A percentile compares a stretch with the other conserved stretches of the same genome.
Evolutionary conservation across 1,140 invertebrate species (phyloP).

Genomic region (Megalopta genalis): DNA sequence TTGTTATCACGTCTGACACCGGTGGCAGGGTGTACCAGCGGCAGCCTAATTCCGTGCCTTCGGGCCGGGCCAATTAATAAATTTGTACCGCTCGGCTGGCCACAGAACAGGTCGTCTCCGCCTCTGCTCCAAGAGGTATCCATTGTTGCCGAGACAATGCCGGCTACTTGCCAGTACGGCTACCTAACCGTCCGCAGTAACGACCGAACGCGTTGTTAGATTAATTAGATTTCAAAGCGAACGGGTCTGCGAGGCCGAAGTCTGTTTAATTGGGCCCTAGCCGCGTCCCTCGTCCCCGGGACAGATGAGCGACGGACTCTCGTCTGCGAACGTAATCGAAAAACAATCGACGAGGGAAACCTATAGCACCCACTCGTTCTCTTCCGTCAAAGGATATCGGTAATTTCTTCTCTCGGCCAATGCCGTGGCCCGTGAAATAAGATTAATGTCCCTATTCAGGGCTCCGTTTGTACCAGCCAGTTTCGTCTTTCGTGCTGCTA

Average conservation of each 20-base stretch:
- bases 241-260: constrained; percentile 7
- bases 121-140: constrained; percentile 54
- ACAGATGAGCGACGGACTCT: too few species aligned
- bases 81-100: constrained; percentile 63
- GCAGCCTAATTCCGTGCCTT: constrained; percentile 56
- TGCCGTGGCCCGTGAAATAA: background rate
- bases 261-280: constrained; percentile 29
- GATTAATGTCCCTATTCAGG: background rate
- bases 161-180: constrained; percentile 65
- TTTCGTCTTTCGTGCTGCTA: too few species aligned
- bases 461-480: too few species aligned
- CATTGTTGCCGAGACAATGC: constrained; percentile 67
- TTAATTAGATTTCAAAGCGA: constrained; percentile 63
- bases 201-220: constrained; percentile 54
- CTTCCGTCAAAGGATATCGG: constrained; percentile 1
- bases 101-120: constrained; percentile 58
- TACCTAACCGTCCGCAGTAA: constrained; percentile 60
- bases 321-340: background rate
- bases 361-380: too few species aligned
- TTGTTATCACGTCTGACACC: constrained; percentile 48
- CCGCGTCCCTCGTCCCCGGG: background rate
- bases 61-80: constrained; percentile 67
- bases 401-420: background rate
- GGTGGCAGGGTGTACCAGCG: background rate
- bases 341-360: constrained; percentile 6